A percentile compares a stretch with the other conserved stretches of the same genome.
Evolutionary conservation across 2,113 vertebrate species (phyloP).

Genomic region (Oplegnathus fasciatus): DNA sequence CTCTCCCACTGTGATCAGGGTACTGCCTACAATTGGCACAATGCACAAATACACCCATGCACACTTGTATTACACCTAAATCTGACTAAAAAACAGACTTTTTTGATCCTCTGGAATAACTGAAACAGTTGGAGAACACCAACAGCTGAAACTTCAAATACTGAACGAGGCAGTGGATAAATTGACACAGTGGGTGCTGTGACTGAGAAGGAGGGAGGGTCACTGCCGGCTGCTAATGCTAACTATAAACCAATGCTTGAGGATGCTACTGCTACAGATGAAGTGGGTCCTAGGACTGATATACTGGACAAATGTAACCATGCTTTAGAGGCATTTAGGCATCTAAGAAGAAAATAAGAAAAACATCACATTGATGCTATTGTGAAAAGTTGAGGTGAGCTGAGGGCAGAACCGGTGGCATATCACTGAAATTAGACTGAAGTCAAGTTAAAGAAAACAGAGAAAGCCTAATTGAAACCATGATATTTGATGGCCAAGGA

Average conservation of each 20-base stretch:
- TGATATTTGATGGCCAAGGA: not conserved
- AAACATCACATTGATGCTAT: not conserved
- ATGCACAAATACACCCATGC: slow-evolving; percentile 4
- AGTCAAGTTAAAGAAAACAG: not conserved
- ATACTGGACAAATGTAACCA: not conserved
- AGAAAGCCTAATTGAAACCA: not conserved
- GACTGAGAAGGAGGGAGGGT: too few species aligned
- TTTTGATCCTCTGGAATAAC: too few species aligned
- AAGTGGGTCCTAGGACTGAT: too few species aligned
- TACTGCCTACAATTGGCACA: slow-evolving; percentile 79
- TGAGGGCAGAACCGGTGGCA: not conserved
- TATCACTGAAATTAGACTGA: not conserved
- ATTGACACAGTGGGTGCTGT: too few species aligned
- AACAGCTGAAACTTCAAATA: too few species aligned
- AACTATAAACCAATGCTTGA: not conserved
- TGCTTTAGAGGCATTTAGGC: not conserved
- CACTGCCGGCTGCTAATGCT: too few species aligned
- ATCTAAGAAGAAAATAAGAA: not conserved
- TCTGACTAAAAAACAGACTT: not conserved
- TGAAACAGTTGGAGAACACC: too few species aligned
- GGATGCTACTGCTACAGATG: too few species aligned
- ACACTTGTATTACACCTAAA: not conserved
- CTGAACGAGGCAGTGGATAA: not conserved
- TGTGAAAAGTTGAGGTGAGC: not conserved
- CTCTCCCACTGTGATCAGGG: slow-evolving; percentile 93